A percentile compares a stretch with the other conserved stretches of the same genome.
These are phyloP conservation scores for Clostera curtula DNA, from an alignment of 2,888 invertebrate species.

Conservation along the genomic window DNA sequence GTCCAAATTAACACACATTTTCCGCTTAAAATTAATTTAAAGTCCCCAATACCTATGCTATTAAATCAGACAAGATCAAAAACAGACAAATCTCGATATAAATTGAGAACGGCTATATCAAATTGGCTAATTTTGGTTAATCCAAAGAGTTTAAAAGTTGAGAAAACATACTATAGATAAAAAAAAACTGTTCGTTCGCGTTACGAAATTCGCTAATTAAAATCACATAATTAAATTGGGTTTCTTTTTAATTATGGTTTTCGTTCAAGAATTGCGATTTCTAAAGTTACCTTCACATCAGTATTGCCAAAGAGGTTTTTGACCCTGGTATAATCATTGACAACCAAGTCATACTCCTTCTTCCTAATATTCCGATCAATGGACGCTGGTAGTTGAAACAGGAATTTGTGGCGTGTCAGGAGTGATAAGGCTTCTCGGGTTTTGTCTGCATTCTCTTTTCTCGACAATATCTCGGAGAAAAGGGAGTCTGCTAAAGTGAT, in stretches of 20 bases:
- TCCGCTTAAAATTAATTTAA: no score
- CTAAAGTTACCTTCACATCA: slow-evolving; percentile 80
- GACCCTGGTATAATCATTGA: slow-evolving; percentile 97
- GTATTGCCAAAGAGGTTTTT: slow-evolving; percentile 96
- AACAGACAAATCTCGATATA: no score
- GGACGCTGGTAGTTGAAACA: slow-evolving; percentile 95
- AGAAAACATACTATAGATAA: no score
- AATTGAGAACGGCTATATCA: no score
- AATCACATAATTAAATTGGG: not conserved
- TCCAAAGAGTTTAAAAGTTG: no score
- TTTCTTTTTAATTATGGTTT: not conserved
- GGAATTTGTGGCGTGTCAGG: slow-evolving; percentile 93
- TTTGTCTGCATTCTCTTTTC: slow-evolving; percentile 96
- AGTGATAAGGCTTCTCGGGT: slow-evolving; percentile 96
- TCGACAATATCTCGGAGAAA: slow-evolving; percentile 92
- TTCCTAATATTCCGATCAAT: slow-evolving; percentile 95
- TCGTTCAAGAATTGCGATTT: not conserved
- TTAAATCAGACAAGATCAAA: no score
- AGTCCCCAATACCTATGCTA: no score
- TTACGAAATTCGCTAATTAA: no score
- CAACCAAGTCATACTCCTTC: slow-evolving; percentile 97
- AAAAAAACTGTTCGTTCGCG: no score
- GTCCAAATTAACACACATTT: no score
- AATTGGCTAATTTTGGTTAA: no score
- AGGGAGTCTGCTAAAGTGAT: slow-evolving; percentile 93